A percentile compares a stretch with the other conserved stretches of the same genome.
phyloP scores from a whole-genome alignment of 2,797 vertebrate genomes.

The Cyprinodon diabolis region DNA sequence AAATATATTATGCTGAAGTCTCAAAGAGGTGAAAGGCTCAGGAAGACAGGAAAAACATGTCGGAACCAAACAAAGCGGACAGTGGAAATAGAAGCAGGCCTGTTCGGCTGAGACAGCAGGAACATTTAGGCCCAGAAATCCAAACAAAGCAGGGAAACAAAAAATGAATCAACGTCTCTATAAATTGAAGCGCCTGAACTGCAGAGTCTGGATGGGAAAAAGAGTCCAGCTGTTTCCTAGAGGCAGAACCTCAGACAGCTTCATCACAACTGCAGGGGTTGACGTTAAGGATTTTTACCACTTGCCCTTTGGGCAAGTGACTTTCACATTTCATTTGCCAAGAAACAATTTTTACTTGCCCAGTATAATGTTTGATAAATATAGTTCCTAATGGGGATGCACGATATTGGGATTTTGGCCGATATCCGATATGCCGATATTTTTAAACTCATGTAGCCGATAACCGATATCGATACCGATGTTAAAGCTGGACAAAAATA shows the following conservation, averaged over 20 bases:
- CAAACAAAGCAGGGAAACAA: neutral
- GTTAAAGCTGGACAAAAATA: too few species aligned
- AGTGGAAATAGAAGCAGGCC: neutral
- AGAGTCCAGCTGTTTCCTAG: slow-evolving; percentile 9
- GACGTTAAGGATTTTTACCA: too few species aligned
- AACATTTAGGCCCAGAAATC: neutral
- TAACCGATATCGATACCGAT: too few species aligned
- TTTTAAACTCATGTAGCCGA: too few species aligned
- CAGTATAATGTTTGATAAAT: too few species aligned
- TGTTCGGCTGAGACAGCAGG: neutral
- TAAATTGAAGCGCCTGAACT: neutral
- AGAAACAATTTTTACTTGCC: too few species aligned
- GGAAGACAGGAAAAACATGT: neutral
- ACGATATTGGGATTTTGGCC: too few species aligned
- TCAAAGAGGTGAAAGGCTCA: neutral
- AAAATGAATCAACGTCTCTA: neutral
- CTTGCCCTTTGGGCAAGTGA: too few species aligned
- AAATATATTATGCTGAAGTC: neutral
- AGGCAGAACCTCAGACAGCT: slow-evolving; percentile 7
- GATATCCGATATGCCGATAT: too few species aligned
- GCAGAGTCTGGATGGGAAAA: neutral
- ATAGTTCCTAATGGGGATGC: too few species aligned
- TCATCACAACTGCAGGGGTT: neutral
- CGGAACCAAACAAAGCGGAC: neutral
- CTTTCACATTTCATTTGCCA: too few species aligned